Percentiles rank a stretch among this genome's conserved stretches.
These are phyloP conservation scores for Euura saliciscinereae DNA, from an alignment of 1,140 invertebrate genomes.

Conservation along the genomic window DNA sequence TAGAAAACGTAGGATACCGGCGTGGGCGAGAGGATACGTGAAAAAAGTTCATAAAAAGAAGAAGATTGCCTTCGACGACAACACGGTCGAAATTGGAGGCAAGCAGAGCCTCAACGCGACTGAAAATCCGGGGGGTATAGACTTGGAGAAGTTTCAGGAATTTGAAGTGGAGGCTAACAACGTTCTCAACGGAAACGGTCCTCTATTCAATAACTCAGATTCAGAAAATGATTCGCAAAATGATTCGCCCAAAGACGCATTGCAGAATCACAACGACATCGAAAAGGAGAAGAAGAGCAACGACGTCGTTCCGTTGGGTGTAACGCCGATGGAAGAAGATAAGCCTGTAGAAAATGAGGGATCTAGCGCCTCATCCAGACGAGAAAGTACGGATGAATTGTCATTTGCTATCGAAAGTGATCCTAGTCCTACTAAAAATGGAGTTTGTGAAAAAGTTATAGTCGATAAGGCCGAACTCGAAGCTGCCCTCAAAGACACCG, in stretches of 20 bases:
- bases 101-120: slow-evolving; percentile 25
- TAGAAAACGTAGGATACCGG: slow-evolving; percentile 48
- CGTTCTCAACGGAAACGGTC: slow-evolving; percentile 49
- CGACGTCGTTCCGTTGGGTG: slow-evolving; percentile 29
- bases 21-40: slow-evolving; percentile 56
- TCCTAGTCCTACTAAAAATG: slow-evolving; percentile 39
- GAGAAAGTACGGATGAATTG: slow-evolving; percentile 47
- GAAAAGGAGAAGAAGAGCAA: slow-evolving; percentile 22
- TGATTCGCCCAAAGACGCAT: slow-evolving; percentile 32
- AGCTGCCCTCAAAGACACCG: slow-evolving; percentile 62
- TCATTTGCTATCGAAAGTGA: slow-evolving; percentile 49
- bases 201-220: slow-evolving; percentile 43
- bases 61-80: slow-evolving; percentile 52
- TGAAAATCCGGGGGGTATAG: slow-evolving; percentile 38
- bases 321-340: slow-evolving; percentile 26
- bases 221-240: slow-evolving; percentile 45
- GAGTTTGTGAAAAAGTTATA: slow-evolving; percentile 60
- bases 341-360: slow-evolving; percentile 30
- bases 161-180: slow-evolving; percentile 49
- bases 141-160: slow-evolving; percentile 54
- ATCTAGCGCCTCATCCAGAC: slow-evolving; percentile 39
- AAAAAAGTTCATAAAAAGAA: slow-evolving; percentile 54
- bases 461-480: slow-evolving; percentile 67
- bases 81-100: slow-evolving; percentile 22
- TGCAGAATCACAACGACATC: slow-evolving; percentile 17